Percentiles rank a stretch among this genome's conserved stretches.
phyloP scores from a whole-genome alignment of 2,797 vertebrate species.

The Chaetodon trifasciatus region DNA sequence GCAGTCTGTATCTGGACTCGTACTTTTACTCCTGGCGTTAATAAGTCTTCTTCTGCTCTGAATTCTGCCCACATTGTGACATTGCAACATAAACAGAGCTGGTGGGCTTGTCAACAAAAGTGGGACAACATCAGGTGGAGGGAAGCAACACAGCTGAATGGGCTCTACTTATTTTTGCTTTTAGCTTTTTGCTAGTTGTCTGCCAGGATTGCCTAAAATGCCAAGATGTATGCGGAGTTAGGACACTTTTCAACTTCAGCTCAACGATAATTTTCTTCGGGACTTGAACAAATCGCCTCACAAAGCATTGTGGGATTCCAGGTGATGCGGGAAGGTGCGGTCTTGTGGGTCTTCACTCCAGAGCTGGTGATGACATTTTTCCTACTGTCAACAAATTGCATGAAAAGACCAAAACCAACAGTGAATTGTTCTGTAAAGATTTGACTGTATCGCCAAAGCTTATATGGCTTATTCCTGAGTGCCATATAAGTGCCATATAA shows the following conservation, averaged over 20 bases:
- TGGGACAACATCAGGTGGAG: neutral
- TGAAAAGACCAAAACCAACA: no score
- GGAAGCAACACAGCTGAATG: neutral
- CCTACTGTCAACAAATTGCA: no score
- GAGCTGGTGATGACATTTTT: no score
- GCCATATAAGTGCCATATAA: no score
- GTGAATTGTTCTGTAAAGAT: no score
- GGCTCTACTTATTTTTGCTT: neutral
- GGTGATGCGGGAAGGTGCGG: no score
- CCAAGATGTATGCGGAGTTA: neutral
- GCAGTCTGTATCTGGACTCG: neutral
- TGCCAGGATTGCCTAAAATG: neutral
- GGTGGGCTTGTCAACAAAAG: conserved; percentile 2
- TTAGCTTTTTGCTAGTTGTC: neutral
- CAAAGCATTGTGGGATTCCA: no score
- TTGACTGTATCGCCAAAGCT: no score
- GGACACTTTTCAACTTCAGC: neutral
- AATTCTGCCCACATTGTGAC: neutral
- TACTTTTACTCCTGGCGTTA: neutral
- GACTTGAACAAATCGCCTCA: neutral
- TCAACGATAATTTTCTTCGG: neutral
- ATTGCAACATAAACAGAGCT: conserved; percentile 1
- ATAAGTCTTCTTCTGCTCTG: neutral
- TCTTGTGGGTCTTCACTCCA: no score
- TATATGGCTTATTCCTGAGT: no score